phyloP scores from a whole-genome alignment of 2,888 invertebrate species.

The Amblyteles armatorius region DNA sequence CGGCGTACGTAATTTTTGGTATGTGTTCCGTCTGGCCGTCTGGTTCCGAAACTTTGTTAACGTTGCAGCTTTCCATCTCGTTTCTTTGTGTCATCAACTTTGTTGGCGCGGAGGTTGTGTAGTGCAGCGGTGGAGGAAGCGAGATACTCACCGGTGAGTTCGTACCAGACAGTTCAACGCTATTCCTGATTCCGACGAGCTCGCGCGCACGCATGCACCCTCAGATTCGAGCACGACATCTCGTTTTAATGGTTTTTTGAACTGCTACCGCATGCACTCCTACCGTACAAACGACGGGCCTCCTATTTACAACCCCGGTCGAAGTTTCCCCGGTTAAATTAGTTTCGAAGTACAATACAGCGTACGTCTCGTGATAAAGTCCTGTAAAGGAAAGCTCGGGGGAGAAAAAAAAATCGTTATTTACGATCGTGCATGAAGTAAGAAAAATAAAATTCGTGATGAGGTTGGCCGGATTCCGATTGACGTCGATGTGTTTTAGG shows the following conservation, averaged over 20 bases:
- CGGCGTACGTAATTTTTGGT: background rate
- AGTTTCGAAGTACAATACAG: conserved; percentile 17
- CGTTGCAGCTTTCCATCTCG: background rate
- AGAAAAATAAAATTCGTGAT: background rate
- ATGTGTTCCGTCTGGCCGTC: background rate
- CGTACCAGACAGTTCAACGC: conserved; percentile 27
- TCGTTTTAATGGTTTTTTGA: conserved; percentile 23
- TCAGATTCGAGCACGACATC: conserved; percentile 12
- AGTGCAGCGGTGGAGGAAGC: background rate
- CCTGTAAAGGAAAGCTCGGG: background rate
- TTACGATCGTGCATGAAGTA: background rate
- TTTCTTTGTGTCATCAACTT: conserved; percentile 14
- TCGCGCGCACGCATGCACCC: conserved; percentile 2
- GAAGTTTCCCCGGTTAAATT: conserved; percentile 5
- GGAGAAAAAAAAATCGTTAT: background rate
- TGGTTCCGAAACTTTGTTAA: background rate
- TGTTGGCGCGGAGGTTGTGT: background rate
- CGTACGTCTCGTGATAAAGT: conserved; percentile 1
- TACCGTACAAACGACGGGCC: conserved; percentile 9
- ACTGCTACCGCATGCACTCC: conserved; percentile 12
- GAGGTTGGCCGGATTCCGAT: background rate
- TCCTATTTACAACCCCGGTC: background rate
- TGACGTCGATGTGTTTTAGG: background rate
- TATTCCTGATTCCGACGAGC: conserved; percentile 14
- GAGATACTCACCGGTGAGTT: conserved; percentile 10